A percentile compares a stretch with the other conserved stretches of the same genome.
These are phyloP conservation scores for Trididemnum miniatum DNA, from an alignment of 23 tunicate species.

Conservation along the genomic window DNA sequence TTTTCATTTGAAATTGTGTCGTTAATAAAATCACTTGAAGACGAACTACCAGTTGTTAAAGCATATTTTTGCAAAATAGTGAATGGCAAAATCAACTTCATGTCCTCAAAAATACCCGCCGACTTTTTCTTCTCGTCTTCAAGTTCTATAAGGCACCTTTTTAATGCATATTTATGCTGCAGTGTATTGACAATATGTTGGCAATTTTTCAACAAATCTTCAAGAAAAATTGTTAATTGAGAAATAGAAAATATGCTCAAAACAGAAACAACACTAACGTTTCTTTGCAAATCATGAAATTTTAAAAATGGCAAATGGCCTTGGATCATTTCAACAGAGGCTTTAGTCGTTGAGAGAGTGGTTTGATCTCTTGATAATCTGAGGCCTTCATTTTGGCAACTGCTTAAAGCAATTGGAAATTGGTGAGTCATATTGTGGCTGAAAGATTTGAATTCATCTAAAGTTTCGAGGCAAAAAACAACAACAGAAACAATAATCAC, in stretches of 20 bases:
- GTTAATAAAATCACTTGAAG: too few species aligned
- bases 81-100: background rate
- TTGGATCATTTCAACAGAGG: too few species aligned
- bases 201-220: background rate
- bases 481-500: constrained; percentile 84
- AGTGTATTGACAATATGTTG: background rate
- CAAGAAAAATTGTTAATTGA: background rate
- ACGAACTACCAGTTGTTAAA: background rate
- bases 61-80: background rate
- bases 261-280: background rate
- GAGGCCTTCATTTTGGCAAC: background rate
- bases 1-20: too few species aligned
- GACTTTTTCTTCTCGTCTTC: constrained; percentile 14
- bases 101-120: background rate
- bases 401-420: constrained; percentile 41
- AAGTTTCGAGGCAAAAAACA: constrained; percentile 93
- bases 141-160: constrained; percentile 38
- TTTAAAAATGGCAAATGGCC: too few species aligned
- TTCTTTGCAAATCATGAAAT: too few species aligned
- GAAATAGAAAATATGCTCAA: background rate
- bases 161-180: background rate
- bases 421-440: constrained; percentile 30
- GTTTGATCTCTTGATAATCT: too few species aligned
- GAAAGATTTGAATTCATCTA: constrained; percentile 58
- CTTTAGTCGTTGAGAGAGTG: too few species aligned